Base-by-base conservation (phyloP, 2,888 invertebrate species). In the Galeopsomyia nigrocyanea region DNA sequence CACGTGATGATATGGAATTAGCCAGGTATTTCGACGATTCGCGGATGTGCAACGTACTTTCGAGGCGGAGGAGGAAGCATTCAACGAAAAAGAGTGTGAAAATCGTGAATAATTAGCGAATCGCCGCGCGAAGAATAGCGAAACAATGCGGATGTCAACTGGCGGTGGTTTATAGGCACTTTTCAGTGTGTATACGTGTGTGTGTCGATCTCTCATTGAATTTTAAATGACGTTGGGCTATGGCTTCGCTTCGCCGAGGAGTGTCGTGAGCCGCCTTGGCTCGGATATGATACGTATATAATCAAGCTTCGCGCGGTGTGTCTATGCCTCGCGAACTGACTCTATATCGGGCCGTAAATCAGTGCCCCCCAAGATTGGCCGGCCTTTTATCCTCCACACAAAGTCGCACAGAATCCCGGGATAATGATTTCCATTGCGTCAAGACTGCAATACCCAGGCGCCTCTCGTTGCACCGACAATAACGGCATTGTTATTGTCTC, bases 71-170 rank as follows among this genome's bases (percentile, higher is more conserved):
- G 39, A 39, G 13, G 39, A 13, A 7, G 39, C 39, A 39, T 39
- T 10, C 13, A 39, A 39, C 39, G 39, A 39, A 39, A 39, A 39
- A 10, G 1, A 7, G 39, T 7, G 13, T 10, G 39, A 39, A 39
- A 39, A 39, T 26, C 26, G 13, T 10, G 39, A 39, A 39, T 39
- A 39, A 39, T 39, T 10, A 39, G 39, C 7, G 39, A 39, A 39
- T 5, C 39, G 39, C 26, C 7, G 39, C 7, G 39, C 13, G 39
- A 10, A 39, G 5, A 39, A 39, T 13, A 13, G 39, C 65, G 74
- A 75, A 76, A 78, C 77, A 78, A 78, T 78, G 76, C 78, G 77
- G 77, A 78, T 77, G 76, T 75, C 73, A 75, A 39, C 63, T 61
- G 60, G 50, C 58, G 19, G 55, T 69, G 49, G 63, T 75, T 70